A percentile compares a stretch with the other conserved stretches of the same genome.
Conservation (phyloP, 2,797 vertebrate genomes). For the Tamandua tetradactyla region DNA sequence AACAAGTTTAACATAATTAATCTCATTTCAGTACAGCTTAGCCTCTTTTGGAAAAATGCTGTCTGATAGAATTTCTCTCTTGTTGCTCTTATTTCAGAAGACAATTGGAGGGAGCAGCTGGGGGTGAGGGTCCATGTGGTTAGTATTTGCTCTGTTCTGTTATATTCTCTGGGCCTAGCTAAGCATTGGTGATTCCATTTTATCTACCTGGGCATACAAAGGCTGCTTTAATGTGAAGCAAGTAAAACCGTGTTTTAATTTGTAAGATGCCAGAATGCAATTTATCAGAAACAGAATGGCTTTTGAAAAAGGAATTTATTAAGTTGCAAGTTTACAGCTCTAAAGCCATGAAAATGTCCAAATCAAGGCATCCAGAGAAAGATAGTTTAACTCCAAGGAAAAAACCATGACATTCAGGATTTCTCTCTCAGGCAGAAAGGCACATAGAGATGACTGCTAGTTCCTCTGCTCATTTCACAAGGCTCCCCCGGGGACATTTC, state of each 20-base stretch:
- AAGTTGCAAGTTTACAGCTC: too few relatives aligned
- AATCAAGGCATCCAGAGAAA: too few relatives aligned
- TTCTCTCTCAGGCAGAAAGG: too few relatives aligned
- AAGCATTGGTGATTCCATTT: background rate
- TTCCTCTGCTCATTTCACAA: too few relatives aligned
- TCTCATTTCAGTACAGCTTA: background rate
- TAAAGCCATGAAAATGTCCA: too few relatives aligned
- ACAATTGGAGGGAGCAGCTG: background rate
- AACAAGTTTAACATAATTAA: background rate
- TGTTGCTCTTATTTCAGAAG: background rate
- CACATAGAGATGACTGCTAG: too few relatives aligned
- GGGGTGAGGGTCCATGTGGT: background rate
- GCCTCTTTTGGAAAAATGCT: background rate
- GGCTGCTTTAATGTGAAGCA: background rate
- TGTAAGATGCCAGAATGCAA: too few relatives aligned
- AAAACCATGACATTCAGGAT: too few relatives aligned
- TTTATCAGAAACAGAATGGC: too few relatives aligned
- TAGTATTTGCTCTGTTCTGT: background rate
- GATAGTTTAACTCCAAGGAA: too few relatives aligned
- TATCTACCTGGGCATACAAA: background rate
- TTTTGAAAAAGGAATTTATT: too few relatives aligned
- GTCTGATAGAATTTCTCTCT: background rate
- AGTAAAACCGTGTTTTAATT: background rate
- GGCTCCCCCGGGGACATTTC: too few relatives aligned
- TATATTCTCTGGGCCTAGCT: background rate